These are phyloP conservation scores for Elaphurus davidianus DNA, from an alignment of 2,113 vertebrate species.

Conservation along the genomic window DNA sequence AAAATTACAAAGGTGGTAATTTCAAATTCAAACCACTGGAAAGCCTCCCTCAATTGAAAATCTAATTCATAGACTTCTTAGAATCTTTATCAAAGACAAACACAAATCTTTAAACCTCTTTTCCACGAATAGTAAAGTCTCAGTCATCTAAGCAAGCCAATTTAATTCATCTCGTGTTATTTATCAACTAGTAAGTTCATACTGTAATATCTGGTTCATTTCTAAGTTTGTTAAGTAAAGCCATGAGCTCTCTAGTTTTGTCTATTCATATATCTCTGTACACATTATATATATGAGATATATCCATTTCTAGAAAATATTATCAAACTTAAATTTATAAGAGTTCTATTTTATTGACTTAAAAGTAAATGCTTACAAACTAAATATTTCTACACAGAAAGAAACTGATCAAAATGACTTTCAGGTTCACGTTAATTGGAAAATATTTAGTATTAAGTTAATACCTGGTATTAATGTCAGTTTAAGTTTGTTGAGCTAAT, in stretches of 20 bases:
- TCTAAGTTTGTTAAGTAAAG: not conserved
- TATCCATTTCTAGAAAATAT: not conserved
- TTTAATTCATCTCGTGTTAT: not conserved
- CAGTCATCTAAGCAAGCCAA: not conserved
- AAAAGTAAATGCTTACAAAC: not conserved
- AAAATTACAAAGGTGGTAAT: not conserved
- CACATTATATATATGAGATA: not conserved
- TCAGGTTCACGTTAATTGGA: not conserved
- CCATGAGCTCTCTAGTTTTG: not conserved
- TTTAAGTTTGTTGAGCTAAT: not conserved
- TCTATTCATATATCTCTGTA: not conserved
- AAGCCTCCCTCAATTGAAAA: not conserved
- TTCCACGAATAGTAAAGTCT: not conserved
- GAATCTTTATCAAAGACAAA: not conserved
- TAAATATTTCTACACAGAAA: not conserved
- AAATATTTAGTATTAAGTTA: not conserved
- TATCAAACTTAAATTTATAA: not conserved
- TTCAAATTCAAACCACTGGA: not conserved
- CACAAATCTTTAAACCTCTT: not conserved
- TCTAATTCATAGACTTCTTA: not conserved
- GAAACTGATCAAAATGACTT: not conserved
- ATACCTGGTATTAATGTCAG: not conserved
- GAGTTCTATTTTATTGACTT: not conserved
- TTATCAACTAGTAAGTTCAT: not conserved
- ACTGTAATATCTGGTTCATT: not conserved